Conservation (phyloP, 2,888 invertebrate species). For the Agriopis marginaria region DNA sequence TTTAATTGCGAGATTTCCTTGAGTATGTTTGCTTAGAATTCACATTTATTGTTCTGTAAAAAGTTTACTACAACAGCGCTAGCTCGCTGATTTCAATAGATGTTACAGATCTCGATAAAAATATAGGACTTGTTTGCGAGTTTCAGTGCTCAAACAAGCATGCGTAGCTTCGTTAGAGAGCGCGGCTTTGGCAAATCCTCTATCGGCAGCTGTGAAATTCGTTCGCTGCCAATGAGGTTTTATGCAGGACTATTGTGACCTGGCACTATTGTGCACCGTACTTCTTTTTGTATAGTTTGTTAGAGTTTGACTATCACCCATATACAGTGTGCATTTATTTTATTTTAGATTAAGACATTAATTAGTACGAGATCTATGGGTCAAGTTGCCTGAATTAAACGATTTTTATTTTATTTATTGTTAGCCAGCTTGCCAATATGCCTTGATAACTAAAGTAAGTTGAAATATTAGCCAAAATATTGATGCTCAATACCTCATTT, state of each 20-base stretch:
- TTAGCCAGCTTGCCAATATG: constrained; percentile 40
- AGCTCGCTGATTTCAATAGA: constrained; percentile 34
- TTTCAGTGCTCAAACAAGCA: constrained; percentile 59
- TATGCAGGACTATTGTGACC: constrained; percentile 47
- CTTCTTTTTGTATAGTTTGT: too few species aligned
- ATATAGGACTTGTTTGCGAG: constrained; percentile 50
- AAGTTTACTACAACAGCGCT: constrained; percentile 31
- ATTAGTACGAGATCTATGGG: too few species aligned
- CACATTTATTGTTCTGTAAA: constrained; percentile 19
- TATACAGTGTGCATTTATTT: too few species aligned
- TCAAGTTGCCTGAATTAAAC: too few species aligned
- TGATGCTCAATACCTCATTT: constrained; percentile 5
- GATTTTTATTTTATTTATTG: too few species aligned
- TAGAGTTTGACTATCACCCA: too few species aligned
- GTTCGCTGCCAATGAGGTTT: constrained; percentile 56
- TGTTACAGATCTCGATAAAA: constrained; percentile 54
- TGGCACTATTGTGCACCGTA: too few species aligned
- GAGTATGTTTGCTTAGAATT: constrained; percentile 14
- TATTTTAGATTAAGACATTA: too few species aligned
- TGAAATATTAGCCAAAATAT: constrained; percentile 17
- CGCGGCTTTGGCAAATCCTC: constrained; percentile 65
- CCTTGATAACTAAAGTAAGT: constrained; percentile 34
- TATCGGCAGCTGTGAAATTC: constrained; percentile 63
- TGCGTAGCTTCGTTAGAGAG: constrained; percentile 66
- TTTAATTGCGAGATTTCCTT: neutral